Percentiles rank a stretch among this genome's conserved stretches.
Evolutionary conservation across 92 coral and sea anemone species (phyloP).

Genomic region (Umimayanthus kanabou): DNA sequence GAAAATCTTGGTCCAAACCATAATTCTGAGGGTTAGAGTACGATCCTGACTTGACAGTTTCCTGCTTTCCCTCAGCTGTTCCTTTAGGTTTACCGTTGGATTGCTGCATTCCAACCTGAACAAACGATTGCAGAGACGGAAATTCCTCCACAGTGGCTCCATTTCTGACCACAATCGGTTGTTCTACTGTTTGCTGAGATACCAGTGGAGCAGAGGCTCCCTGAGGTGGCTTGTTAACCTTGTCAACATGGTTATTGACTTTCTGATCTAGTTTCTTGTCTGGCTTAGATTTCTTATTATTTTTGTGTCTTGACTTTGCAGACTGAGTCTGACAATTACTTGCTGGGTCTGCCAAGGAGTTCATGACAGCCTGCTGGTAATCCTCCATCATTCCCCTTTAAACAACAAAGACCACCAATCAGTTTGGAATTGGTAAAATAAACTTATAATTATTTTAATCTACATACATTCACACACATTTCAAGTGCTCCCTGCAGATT

Average conservation of each 20-base stretch:
- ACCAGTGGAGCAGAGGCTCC: neutral
- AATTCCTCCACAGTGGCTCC: constrained; percentile 13
- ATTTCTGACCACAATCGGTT: neutral
- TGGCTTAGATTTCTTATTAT: neutral
- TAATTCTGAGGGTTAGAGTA: constrained; percentile 6
- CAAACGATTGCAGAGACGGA: constrained; percentile 20
- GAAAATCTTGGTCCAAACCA: constrained; percentile 34
- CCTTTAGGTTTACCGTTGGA: neutral
- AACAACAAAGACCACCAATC: neutral
- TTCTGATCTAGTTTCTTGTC: neutral
- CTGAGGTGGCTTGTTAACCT: neutral
- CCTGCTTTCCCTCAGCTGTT: neutral
- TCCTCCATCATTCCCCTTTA: constrained; percentile 35
- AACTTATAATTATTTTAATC: neutral
- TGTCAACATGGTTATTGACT: neutral
- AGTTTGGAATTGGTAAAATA: neutral
- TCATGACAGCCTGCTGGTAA: constrained; percentile 25
- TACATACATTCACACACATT: no score
- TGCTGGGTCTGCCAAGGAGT: constrained; percentile 10
- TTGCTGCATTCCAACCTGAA: constrained; percentile 25
- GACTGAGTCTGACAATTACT: neutral
- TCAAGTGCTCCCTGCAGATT: no score
- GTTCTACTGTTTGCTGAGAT: neutral
- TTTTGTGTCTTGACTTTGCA: constrained; percentile 34
- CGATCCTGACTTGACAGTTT: neutral